Percentiles rank a stretch among this genome's conserved stretches.
phyloP scores from a whole-genome alignment of 2,888 invertebrate species.

The Leptogaster cylindrica region DNA sequence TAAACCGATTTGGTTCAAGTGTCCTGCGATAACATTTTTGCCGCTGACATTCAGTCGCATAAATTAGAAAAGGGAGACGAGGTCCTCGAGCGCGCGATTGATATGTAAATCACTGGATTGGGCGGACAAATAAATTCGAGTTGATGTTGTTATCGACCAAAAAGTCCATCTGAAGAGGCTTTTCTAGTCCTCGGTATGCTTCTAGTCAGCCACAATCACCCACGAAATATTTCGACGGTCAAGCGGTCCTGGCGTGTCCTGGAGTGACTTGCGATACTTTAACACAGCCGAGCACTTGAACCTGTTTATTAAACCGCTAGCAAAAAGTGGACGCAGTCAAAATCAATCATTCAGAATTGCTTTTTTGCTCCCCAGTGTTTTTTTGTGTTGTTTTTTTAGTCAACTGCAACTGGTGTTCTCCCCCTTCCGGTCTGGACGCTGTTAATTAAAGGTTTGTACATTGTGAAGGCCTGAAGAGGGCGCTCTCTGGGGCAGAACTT shows the following conservation, averaged over 20 bases:
- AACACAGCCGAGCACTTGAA: neutral
- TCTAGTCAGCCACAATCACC: no score
- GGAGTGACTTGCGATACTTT: conserved; percentile 22
- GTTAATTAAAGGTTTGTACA: conserved; percentile 32
- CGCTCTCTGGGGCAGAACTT: neutral
- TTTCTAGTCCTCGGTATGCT: no score
- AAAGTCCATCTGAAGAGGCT: conserved; percentile 22
- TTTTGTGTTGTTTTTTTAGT: no score
- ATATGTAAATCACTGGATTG: conserved; percentile 34
- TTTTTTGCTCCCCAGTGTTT: neutral
- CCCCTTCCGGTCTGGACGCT: neutral
- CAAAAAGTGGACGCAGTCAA: conserved; percentile 10
- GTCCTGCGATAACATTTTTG: conserved; percentile 35
- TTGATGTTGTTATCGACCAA: conserved; percentile 28
- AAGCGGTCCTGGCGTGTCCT: neutral
- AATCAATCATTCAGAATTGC: conserved; percentile 22
- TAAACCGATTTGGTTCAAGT: conserved; percentile 29
- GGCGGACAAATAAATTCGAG: conserved; percentile 32
- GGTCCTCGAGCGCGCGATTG: conserved; percentile 22
- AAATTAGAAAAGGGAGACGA: conserved; percentile 23
- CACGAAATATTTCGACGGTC: neutral
- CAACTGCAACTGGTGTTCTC: conserved; percentile 23
- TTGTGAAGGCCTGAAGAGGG: neutral
- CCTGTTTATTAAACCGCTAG: conserved; percentile 24
- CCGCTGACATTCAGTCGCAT: conserved; percentile 34